Conservation (phyloP, 2,888 invertebrate genomes). For the Microchrysa polita region DNA sequence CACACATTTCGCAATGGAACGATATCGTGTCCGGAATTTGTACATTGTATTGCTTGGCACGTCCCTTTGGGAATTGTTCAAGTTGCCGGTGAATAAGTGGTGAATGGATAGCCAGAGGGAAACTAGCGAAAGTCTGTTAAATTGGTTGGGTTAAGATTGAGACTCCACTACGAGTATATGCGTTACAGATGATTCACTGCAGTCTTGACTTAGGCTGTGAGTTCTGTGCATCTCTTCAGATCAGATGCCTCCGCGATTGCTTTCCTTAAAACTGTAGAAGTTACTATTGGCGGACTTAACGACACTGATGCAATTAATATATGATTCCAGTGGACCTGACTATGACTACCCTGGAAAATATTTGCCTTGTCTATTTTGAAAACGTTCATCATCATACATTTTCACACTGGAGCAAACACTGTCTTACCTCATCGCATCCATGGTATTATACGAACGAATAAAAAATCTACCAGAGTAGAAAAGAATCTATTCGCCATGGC, state of each 20-base stretch:
- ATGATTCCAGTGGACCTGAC: too few relatives aligned
- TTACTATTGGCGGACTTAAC: too few relatives aligned
- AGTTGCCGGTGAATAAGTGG: not conserved
- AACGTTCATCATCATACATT: not conserved
- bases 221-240: too few relatives aligned
- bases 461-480: not conserved
- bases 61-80: constrained; percentile 16
- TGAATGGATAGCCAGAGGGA: not conserved
- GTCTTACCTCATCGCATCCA: constrained; percentile 15
- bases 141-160: not conserved
- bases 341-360: too few relatives aligned
- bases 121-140: not conserved
- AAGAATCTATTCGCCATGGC: not conserved
- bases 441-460: constrained; percentile 5
- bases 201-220: too few relatives aligned
- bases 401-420: not conserved
- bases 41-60: constrained; percentile 14
- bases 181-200: too few relatives aligned
- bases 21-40: constrained; percentile 14
- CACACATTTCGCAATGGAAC: not conserved
- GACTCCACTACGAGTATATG: too few relatives aligned
- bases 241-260: too few relatives aligned
- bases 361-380: too few relatives aligned
- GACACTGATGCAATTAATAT: too few relatives aligned
- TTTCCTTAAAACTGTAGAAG: too few relatives aligned